Evolutionary conservation across 2,797 vertebrate genomes (phyloP).

Genomic region (Hydrocynus forskahlii): DNA sequence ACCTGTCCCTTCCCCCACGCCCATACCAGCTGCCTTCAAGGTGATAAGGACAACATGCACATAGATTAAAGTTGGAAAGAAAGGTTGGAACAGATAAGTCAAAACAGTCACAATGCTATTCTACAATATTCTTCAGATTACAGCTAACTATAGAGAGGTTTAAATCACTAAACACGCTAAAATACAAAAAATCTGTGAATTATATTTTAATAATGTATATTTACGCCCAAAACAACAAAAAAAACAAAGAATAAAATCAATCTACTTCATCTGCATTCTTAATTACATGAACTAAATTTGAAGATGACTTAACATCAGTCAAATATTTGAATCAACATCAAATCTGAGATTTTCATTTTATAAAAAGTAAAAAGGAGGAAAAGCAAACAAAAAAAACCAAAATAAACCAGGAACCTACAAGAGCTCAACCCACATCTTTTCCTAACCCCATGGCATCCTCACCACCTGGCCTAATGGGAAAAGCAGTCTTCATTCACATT

Average conservation of each 20-base stretch:
- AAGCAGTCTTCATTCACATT: constrained; percentile 94
- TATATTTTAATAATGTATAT: not conserved
- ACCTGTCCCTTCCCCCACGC: constrained; percentile 93
- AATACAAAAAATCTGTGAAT: not conserved
- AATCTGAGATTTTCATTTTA: not conserved
- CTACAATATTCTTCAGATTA: not conserved
- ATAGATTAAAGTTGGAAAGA: not conserved
- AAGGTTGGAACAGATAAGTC: not conserved
- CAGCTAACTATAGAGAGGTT: not conserved
- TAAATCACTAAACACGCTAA: not conserved
- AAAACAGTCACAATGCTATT: not conserved
- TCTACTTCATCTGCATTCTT: not conserved
- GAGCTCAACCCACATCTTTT: constrained; percentile 93
- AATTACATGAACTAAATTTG: not conserved
- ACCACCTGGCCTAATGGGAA: constrained; percentile 95
- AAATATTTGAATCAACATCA: not conserved
- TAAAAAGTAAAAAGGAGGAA: not conserved
- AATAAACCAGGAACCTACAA: constrained; percentile 84
- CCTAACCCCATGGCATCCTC: constrained; percentile 96
- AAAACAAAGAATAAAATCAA: not conserved
- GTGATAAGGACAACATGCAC: not conserved
- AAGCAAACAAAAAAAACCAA: not conserved
- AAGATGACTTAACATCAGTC: not conserved
- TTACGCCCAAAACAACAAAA: not conserved
- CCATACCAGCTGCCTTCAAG: constrained; percentile 70